A percentile compares a stretch with the other conserved stretches of the same genome.
These are phyloP conservation scores for Aphelinus certus DNA, from an alignment of 1,140 invertebrate genomes.

Conservation along the genomic window DNA sequence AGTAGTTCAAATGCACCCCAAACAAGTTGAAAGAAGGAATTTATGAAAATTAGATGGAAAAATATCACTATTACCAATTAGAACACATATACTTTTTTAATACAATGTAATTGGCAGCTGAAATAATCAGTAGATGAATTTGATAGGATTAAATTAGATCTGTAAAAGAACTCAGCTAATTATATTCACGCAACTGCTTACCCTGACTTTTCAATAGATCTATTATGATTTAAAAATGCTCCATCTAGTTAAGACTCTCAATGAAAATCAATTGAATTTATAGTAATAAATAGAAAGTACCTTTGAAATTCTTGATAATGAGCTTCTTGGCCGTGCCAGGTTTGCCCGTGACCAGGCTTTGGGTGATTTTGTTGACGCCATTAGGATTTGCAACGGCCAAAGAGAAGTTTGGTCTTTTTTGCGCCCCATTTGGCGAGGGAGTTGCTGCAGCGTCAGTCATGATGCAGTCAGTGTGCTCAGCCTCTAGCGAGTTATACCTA, in stretches of 20 bases:
- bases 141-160: no score
- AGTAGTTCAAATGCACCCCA: no score
- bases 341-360: conserved; percentile 74
- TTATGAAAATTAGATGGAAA: no score
- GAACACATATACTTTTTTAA: no score
- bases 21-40: no score
- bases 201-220: no score
- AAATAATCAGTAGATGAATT: no score
- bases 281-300: conserved; percentile 65
- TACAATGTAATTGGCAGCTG: no score
- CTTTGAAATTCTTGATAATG: conserved; percentile 95
- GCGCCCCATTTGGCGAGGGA: conserved; percentile 56
- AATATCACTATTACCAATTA: no score
- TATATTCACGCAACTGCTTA: neutral
- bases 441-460: conserved; percentile 59
- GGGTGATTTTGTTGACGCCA: conserved; percentile 77
- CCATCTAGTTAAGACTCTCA: no score
- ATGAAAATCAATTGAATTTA: neutral
- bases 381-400: conserved; percentile 73
- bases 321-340: conserved; percentile 89
- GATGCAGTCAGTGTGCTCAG: conserved; percentile 50
- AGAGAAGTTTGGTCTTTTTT: conserved; percentile 84
- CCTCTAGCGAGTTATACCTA: conserved; percentile 45
- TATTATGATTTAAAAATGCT: no score
- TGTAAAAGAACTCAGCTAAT: neutral